These are phyloP conservation scores for Sussaba pulchella DNA, from an alignment of 2,888 invertebrate species.

Conservation along the genomic window DNA sequence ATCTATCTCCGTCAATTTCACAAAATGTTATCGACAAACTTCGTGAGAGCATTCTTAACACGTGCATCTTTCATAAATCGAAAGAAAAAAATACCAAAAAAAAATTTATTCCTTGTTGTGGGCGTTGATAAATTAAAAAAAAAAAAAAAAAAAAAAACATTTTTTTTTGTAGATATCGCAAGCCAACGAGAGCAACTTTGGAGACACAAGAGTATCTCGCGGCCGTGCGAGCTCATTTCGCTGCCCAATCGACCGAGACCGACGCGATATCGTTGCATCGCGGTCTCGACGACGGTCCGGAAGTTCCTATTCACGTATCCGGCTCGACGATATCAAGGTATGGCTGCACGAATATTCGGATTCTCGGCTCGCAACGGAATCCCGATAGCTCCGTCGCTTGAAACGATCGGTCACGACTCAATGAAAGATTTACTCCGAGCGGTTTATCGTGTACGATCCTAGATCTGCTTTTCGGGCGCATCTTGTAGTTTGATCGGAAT, in stretches of 20 bases:
- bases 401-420: constrained; percentile 44
- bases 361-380: constrained; percentile 42
- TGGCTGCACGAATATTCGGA: constrained; percentile 63
- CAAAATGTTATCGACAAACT: no score
- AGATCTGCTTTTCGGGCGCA: constrained; percentile 28
- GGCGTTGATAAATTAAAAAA: no score
- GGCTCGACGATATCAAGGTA: constrained; percentile 86
- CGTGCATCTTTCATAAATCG: no score
- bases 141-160: no score
- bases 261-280: constrained; percentile 92
- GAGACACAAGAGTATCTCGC: constrained; percentile 92
- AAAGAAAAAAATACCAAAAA: no score
- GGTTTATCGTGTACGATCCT: constrained; percentile 8
- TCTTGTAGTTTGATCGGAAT: constrained; percentile 27
- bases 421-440: constrained; percentile 39
- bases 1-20: no score
- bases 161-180: constrained; percentile 87
- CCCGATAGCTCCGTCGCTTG: constrained; percentile 49
- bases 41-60: no score
- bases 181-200: constrained; percentile 90
- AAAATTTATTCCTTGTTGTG: no score
- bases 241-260: constrained; percentile 83
- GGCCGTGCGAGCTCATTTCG: constrained; percentile 85
- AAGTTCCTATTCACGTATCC: constrained; percentile 83
- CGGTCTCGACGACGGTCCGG: constrained; percentile 90